A percentile compares a stretch with the other conserved stretches of the same genome.
Conservation (phyloP, 2,888 invertebrate species). For the Sthenelais limicola region DNA sequence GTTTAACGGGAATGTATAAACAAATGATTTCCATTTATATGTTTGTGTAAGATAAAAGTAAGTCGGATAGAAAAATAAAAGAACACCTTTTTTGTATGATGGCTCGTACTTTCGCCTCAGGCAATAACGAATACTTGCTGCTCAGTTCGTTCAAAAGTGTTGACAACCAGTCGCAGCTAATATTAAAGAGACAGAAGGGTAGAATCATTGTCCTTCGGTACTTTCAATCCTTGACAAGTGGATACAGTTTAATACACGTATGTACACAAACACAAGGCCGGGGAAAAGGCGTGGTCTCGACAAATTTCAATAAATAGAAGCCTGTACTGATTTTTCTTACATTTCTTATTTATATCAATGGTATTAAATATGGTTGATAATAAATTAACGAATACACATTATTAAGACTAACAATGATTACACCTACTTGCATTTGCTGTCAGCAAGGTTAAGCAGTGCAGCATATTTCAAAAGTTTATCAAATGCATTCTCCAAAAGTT, state of each 20-base stretch:
- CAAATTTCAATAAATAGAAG: too few species aligned
- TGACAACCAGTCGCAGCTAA: constrained; percentile 86
- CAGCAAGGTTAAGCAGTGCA: constrained; percentile 89
- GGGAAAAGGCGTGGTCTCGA: too few species aligned
- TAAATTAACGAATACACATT: too few species aligned
- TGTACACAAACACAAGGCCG: too few species aligned
- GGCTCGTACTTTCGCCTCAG: constrained; percentile 83
- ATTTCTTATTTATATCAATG: background rate
- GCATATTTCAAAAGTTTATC: constrained; percentile 87
- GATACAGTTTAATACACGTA: too few species aligned
- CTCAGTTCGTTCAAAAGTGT: constrained; percentile 85
- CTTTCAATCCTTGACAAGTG: too few species aligned
- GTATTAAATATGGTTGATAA: background rate
- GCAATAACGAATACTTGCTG: constrained; percentile 80
- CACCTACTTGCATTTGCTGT: constrained; percentile 83
- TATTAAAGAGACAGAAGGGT: too few species aligned
- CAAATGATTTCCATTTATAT: background rate
- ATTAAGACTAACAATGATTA: too few species aligned
- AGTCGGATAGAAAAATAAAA: too few species aligned
- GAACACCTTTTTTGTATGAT: constrained; percentile 78
- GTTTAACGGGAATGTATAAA: too few species aligned
- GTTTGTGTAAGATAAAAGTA: too few species aligned
- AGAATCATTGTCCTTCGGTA: too few species aligned
- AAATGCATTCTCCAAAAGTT: constrained; percentile 67
- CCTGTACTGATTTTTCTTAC: background rate